Conservation (phyloP, 1,140 invertebrate genomes). For the Triops cancriformis region DNA sequence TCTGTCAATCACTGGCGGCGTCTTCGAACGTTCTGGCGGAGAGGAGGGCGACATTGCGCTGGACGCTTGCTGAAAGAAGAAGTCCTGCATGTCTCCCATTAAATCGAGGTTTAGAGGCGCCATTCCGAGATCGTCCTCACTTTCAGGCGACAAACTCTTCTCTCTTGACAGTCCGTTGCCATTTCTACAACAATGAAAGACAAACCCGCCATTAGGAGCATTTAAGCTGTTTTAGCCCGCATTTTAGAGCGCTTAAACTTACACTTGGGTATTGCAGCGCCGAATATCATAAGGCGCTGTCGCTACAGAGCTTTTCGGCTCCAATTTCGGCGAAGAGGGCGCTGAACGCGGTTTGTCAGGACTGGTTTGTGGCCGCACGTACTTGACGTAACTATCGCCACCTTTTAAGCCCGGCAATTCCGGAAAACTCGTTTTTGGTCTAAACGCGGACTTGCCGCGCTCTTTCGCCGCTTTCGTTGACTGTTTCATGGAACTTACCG, state of each 20-base stretch:
- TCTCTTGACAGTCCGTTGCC: slow-evolving; percentile 39
- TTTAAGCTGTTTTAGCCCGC: too few species aligned
- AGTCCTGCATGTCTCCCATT: slow-evolving; percentile 56
- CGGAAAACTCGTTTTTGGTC: slow-evolving; percentile 56
- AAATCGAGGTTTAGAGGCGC: slow-evolving; percentile 51
- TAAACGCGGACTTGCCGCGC: slow-evolving; percentile 51
- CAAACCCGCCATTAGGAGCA: slow-evolving; percentile 46
- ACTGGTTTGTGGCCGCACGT: background rate
- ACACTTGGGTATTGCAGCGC: slow-evolving; percentile 20
- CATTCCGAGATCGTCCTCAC: slow-evolving; percentile 38
- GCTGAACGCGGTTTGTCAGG: slow-evolving; percentile 48
- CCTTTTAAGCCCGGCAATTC: slow-evolving; percentile 52
- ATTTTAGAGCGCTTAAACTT: slow-evolving; percentile 27
- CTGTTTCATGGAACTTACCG: slow-evolving; percentile 64
- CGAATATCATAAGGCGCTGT: slow-evolving; percentile 17
- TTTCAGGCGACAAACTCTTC: slow-evolving; percentile 39
- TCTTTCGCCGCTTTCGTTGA: slow-evolving; percentile 55
- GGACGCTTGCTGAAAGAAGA: slow-evolving; percentile 43
- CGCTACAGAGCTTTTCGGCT: slow-evolving; percentile 28
- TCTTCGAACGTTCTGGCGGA: slow-evolving; percentile 5
- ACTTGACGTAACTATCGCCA: slow-evolving; percentile 46
- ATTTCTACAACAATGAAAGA: slow-evolving; percentile 36
- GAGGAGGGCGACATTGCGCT: slow-evolving; percentile 36
- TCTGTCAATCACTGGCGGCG: slow-evolving; percentile 46
- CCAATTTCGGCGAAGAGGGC: slow-evolving; percentile 52